Evolutionary conservation across 2,888 invertebrate genomes (phyloP), one percentile per base, ranked within the genome.

Genomic region (Helleia helle): DNA sequence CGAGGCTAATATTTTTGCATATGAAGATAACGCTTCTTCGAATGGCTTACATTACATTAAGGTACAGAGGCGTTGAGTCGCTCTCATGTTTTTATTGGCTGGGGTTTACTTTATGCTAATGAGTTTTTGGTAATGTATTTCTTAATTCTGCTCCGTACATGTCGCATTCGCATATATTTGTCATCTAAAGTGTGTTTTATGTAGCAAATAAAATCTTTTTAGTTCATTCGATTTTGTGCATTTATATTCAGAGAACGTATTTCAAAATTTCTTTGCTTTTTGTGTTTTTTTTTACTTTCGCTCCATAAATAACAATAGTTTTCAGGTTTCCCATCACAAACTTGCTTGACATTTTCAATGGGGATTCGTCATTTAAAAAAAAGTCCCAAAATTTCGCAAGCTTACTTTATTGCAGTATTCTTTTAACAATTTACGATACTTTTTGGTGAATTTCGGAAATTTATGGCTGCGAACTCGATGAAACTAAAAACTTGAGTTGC

Each of bases 1-100:
- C 84, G 80, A 75, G 81, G 69, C 75, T 70, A 70, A 79, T 72
- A 74, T 75, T 81, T n/a, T 81, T 79, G 76, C 77, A 80, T 80
- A 80, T 72, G 68, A 65, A 72, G 76, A 79, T 76, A 76, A 70
- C 68, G 59, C 61, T 75, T 71, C 71, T 68, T 63, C 60, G 72
- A 69, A 76, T 60, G 57, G 42, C 27, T 46, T 41, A 34, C 36
- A 41, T 26, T 41, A 37, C n/a, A n/a, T 41, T 40, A 24, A 43
- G 41, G 42, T 48, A 40, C 37, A 25, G 18, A 38, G 38, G 38
- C 26, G 37, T 41, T 41, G 28, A n/a, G n/a, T n/a, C n/a, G n/a
- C n/a, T n/a, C n/a, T n/a, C 22, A 6, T 52, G 47, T 41, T 48
- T 50, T 62, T 62, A 62, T 62, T 62, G 58, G 59, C 63, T 58